Conservation (phyloP, 2,888 invertebrate species). For the Ceraclea dissimilis region DNA sequence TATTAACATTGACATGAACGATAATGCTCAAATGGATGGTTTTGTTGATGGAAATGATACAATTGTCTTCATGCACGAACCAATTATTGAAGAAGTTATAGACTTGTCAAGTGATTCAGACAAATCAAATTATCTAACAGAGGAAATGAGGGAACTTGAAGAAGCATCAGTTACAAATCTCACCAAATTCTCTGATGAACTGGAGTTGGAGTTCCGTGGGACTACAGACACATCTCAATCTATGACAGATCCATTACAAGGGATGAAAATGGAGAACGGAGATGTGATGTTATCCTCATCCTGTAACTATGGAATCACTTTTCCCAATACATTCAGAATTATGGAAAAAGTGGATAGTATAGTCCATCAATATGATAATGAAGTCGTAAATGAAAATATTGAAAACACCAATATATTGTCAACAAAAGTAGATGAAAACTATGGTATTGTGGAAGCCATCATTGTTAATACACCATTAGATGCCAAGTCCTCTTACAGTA, state of each 20-base stretch:
- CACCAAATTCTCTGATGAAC: no score
- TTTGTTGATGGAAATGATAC: not conserved
- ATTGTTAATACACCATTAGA: slow-evolving; percentile 1
- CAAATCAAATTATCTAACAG: no score
- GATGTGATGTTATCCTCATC: not conserved
- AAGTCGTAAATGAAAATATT: slow-evolving; percentile 3
- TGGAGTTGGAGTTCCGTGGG: no score
- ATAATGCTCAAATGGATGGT: not conserved
- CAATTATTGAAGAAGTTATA: not conserved
- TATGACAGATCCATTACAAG: no score
- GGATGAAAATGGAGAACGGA: not conserved
- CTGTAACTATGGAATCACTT: no score
- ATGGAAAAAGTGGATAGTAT: not conserved
- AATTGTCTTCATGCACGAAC: not conserved
- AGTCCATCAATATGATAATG: not conserved
- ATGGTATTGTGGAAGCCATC: slow-evolving; percentile 11
- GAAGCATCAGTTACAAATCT: no score
- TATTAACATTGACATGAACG: not conserved
- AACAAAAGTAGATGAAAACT: slow-evolving; percentile 11
- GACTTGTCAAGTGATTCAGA: no score
- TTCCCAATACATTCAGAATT: not conserved
- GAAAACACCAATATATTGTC: slow-evolving; percentile 1
- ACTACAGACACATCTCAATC: no score
- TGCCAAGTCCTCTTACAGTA: not conserved
- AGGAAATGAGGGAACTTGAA: no score